Conservation (phyloP, 2,888 invertebrate genomes). For the Cybosia mesomella region DNA sequence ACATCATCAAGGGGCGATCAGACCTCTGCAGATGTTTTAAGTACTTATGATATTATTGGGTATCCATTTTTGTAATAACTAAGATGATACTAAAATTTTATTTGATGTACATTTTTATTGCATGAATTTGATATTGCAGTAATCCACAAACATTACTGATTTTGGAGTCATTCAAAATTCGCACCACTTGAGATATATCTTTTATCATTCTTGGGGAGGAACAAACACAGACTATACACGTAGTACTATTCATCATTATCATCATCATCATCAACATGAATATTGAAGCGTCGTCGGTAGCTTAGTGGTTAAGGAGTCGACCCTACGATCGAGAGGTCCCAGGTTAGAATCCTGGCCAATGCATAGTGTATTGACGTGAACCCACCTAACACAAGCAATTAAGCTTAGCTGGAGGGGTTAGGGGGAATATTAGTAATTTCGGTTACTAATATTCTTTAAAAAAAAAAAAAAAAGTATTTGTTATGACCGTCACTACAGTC, state of each 20-base stretch:
- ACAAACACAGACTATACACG: not conserved
- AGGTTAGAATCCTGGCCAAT: too few species aligned
- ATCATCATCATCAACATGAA: too few species aligned
- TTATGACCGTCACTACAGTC: too few species aligned
- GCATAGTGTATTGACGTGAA: too few species aligned
- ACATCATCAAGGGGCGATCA: conserved; percentile 51
- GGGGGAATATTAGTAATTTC: too few species aligned
- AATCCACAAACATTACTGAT: not conserved
- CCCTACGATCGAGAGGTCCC: too few species aligned
- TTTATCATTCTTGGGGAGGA: not conserved
- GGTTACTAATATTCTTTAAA: too few species aligned
- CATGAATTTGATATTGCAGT: not conserved
- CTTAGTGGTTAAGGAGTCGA: too few species aligned
- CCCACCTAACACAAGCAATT: too few species aligned
- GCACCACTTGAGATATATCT: not conserved
- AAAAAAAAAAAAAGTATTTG: too few species aligned
- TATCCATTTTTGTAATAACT: conserved; percentile 33
- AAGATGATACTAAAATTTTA: conserved; percentile 16
- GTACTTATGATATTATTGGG: conserved; percentile 35
- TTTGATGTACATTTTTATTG: not conserved
- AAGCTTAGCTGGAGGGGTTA: too few species aligned
- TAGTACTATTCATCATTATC: not conserved
- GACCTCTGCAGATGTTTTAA: conserved; percentile 44
- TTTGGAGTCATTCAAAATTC: not conserved
- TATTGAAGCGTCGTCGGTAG: too few species aligned